Conservation (phyloP, 1,140 invertebrate species). For the Druon quercuslanigerum region DNA sequence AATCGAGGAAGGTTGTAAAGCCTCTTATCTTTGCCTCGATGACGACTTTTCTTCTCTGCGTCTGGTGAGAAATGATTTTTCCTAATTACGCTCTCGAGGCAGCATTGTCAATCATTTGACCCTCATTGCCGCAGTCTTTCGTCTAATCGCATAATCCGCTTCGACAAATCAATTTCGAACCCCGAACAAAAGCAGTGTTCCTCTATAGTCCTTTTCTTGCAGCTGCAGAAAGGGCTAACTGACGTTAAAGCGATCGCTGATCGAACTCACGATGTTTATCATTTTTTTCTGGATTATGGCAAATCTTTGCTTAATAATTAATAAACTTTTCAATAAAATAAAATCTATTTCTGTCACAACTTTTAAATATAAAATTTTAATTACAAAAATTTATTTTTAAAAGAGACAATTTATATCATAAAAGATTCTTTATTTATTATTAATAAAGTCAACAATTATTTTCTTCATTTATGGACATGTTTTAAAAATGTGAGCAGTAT, state of each 20-base stretch:
- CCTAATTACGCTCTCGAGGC: slow-evolving; percentile 55
- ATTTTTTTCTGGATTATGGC: no score
- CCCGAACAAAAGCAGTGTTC: slow-evolving; percentile 44
- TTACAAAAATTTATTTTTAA: no score
- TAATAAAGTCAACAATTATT: no score
- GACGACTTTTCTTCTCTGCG: slow-evolving; percentile 47
- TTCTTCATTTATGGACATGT: no score
- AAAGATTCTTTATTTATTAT: no score
- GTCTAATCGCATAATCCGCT: slow-evolving; percentile 64
- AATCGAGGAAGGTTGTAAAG: slow-evolving; percentile 22
- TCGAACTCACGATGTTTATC: not conserved
- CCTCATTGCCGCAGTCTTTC: slow-evolving; percentile 44
- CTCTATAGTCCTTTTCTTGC: slow-evolving; percentile 24
- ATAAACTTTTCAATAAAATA: not conserved
- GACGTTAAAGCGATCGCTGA: slow-evolving; percentile 9
- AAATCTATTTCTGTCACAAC: not conserved
- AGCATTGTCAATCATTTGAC: slow-evolving; percentile 65
- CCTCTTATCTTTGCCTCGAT: slow-evolving; percentile 42
- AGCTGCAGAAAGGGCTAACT: slow-evolving; percentile 28
- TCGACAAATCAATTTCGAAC: slow-evolving; percentile 58
- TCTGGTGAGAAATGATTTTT: slow-evolving; percentile 60
- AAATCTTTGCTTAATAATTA: no score
- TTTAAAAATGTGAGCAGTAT: no score
- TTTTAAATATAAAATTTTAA: no score
- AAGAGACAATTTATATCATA: no score